phyloP scores from a whole-genome alignment of 2,797 vertebrate genomes.

The Anomalospiza imberbis region DNA sequence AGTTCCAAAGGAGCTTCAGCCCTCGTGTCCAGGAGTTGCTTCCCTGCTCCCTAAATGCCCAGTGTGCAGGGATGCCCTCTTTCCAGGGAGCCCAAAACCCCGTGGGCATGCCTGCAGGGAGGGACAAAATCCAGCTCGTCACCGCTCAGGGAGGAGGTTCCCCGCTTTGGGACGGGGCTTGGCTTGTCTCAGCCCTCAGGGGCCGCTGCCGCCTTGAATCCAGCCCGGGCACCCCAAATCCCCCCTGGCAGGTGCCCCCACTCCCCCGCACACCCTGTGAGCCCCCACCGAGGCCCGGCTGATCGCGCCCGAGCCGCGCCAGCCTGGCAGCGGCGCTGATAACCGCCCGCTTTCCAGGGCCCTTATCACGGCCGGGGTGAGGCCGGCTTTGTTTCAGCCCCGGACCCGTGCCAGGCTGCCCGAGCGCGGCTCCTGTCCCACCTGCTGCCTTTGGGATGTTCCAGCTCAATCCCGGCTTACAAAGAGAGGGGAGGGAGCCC shows the following conservation, averaged over 20 bases:
- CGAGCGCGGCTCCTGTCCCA: background rate
- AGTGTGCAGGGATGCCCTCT: rapidly evolving
- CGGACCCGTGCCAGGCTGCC: background rate
- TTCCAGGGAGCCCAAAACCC: rapidly evolving
- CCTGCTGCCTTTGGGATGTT: background rate
- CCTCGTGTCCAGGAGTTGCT: background rate
- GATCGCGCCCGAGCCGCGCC: background rate
- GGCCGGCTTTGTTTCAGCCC: background rate
- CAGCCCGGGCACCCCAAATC: background rate
- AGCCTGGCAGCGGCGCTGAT: background rate
- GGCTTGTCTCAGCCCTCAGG: background rate
- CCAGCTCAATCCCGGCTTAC: background rate
- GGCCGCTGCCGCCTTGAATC: background rate
- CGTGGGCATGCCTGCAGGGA: rapidly evolving
- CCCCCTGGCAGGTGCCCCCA: background rate
- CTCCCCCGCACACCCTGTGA: rapidly evolving
- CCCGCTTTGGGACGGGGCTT: background rate
- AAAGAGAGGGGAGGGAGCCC: no score
- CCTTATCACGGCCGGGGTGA: background rate
- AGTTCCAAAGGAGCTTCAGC: background rate
- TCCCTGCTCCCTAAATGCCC: background rate
- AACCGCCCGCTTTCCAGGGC: background rate
- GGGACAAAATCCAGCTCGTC: background rate
- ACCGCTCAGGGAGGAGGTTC: rapidly evolving
- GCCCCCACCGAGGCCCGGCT: background rate